Conservation (phyloP, 1,140 invertebrate genomes). For the Leptinotarsa undecemlineata region DNA sequence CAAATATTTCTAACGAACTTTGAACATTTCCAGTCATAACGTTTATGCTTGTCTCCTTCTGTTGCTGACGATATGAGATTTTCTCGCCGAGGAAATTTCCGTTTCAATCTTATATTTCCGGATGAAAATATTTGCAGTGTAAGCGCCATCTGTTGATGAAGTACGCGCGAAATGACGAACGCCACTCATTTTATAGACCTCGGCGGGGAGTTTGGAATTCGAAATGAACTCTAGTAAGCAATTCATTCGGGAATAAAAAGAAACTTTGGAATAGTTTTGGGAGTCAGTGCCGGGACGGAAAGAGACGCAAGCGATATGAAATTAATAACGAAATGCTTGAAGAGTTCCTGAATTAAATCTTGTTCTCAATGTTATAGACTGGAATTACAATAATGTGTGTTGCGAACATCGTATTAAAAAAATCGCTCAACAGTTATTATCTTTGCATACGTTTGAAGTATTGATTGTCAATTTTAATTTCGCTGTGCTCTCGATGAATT, state of each 20-base stretch:
- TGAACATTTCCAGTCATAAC: not conserved
- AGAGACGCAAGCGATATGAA: too few relatives aligned
- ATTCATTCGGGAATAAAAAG: not conserved
- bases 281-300: not conserved
- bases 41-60: not conserved
- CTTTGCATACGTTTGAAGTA: too few relatives aligned
- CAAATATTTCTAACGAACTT: not conserved
- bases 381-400: too few relatives aligned
- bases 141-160: conserved; percentile 5
- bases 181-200: not conserved
- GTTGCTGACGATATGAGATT: conserved; percentile 2
- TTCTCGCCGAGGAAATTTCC: not conserved
- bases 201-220: not conserved
- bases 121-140: not conserved
- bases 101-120: not conserved
- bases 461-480: too few relatives aligned
- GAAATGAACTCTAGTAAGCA: not conserved
- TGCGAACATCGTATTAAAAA: too few relatives aligned
- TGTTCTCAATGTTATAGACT: too few relatives aligned
- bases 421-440: too few relatives aligned
- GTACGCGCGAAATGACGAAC: conserved; percentile 1
- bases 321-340: too few relatives aligned
- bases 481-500: too few relatives aligned
- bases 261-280: not conserved
- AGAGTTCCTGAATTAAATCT: too few relatives aligned